Evolutionary conservation across 2,797 vertebrate species (phyloP), one percentile per base, ranked within the genome.

Genomic region (Pogoniulus pusillus): DNA sequence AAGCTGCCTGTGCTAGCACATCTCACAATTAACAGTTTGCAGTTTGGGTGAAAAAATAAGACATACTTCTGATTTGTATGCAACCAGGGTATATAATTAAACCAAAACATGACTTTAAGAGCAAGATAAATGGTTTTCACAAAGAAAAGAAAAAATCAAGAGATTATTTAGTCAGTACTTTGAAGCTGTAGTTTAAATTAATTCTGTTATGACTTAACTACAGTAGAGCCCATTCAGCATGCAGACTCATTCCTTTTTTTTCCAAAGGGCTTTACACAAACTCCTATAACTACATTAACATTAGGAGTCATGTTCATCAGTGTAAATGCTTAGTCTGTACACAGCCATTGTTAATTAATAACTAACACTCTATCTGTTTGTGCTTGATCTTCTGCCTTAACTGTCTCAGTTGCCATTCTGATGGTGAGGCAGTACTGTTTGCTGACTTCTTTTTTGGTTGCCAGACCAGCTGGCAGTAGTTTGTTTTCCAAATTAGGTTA

Each of bases 401-500:
- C 49, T n/a, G 19, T 3, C 10, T 65, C 70, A 43, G 37, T 53
- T 75, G 58, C 30, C 0, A 0, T 89, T 74, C 41, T 60, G 62
- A 85, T 89, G 53, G 77, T 69, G 65, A 91, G 39, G 69, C 81
- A 45, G 2, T n/a, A 34, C 54, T 79, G 53, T 83, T 76, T 77
- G 53, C 79, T 57, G 16, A 30, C 45, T 63, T 82, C n/a, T 86
- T 81, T 78, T 90, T 85, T 65, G 49, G 45, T 57, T 82, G n/a
- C 47, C 59, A 76, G 63, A 93, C 41, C 71, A 79, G 60, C 53
- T 93, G 64, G 30, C 75, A 60, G 22, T 77, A 53, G 60, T 93
- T 93, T 93, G 30, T 90, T 90, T 93, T 92, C 74, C 55, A 88
- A 34, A 87, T 79, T 24, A 82, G 45, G n/a, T 85, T 91, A 89